Evolutionary conservation across 2,113 vertebrate species (phyloP).

Genomic region (Vicugna pacos): DNA sequence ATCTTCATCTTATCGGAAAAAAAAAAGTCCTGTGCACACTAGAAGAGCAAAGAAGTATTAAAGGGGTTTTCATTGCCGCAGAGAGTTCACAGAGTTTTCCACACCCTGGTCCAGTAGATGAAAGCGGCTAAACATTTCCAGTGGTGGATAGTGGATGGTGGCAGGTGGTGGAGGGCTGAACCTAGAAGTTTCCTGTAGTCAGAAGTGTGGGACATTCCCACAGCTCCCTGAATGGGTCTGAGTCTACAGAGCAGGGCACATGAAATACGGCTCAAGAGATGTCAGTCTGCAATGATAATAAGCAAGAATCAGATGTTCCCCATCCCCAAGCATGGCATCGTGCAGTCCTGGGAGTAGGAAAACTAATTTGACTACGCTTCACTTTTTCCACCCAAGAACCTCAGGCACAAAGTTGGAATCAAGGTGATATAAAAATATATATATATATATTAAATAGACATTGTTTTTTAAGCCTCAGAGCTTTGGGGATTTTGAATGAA

Average conservation of each 20-base stretch:
- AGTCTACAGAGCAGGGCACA: neutral
- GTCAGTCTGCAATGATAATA: neutral
- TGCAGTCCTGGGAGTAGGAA: rapidly evolving
- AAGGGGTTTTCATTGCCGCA: neutral
- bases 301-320: neutral
- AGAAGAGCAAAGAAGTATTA: neutral
- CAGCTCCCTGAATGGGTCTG: neutral
- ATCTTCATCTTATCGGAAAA: neutral
- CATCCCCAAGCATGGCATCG: neutral
- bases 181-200: no score
- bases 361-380: neutral
- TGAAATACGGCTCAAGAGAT: neutral
- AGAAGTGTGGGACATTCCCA: neutral
- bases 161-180: neutral
- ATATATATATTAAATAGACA: neutral
- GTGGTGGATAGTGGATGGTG: neutral
- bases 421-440: neutral
- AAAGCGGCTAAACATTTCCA: neutral
- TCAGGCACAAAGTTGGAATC: neutral
- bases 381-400: neutral
- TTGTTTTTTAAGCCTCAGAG: neutral
- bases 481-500: neutral
- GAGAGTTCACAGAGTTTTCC: neutral
- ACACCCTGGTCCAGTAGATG: neutral
- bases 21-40: neutral